phyloP scores from a whole-genome alignment of 1,140 invertebrate species.

The Nylanderia fulva region DNA sequence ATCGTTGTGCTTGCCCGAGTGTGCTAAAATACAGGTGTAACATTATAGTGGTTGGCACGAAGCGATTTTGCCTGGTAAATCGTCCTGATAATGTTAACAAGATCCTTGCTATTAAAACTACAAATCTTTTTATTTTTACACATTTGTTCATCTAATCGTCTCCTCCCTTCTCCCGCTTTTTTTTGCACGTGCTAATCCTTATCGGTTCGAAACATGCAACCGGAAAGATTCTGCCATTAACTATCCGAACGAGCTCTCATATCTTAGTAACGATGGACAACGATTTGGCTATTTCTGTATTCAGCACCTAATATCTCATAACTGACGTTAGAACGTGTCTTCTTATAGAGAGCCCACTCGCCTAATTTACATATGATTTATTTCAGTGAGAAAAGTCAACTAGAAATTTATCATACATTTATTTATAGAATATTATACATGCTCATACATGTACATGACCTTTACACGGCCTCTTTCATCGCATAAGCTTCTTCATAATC shows the following conservation, averaged over 20 bases:
- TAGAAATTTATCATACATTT: not conserved
- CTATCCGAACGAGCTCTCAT: constrained; percentile 37
- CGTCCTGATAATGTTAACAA: constrained; percentile 42
- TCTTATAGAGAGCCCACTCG: not conserved
- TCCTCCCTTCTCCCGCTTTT: not conserved
- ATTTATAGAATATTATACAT: not conserved
- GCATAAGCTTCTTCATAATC: too few species aligned
- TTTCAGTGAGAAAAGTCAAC: constrained; percentile 15
- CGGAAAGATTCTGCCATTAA: constrained; percentile 59
- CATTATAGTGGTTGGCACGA: constrained; percentile 5
- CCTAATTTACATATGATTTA: constrained; percentile 43
- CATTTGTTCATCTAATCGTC: constrained; percentile 8
- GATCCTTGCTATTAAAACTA: not conserved
- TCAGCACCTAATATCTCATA: constrained; percentile 31
- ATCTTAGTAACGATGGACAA: constrained; percentile 38
- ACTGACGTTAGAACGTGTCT: constrained; percentile 28
- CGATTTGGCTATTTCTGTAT: constrained; percentile 48
- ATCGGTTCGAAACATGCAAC: constrained; percentile 59
- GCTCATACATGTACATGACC: not conserved
- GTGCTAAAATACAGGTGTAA: not conserved
- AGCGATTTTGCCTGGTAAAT: not conserved
- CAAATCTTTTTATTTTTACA: constrained; percentile 33
- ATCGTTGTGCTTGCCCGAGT: not conserved
- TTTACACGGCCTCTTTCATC: not conserved
- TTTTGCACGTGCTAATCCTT: constrained; percentile 32